These are phyloP conservation scores for Sapayoa aenigma DNA, from an alignment of 2,113 vertebrate genomes.

Conservation along the genomic window DNA sequence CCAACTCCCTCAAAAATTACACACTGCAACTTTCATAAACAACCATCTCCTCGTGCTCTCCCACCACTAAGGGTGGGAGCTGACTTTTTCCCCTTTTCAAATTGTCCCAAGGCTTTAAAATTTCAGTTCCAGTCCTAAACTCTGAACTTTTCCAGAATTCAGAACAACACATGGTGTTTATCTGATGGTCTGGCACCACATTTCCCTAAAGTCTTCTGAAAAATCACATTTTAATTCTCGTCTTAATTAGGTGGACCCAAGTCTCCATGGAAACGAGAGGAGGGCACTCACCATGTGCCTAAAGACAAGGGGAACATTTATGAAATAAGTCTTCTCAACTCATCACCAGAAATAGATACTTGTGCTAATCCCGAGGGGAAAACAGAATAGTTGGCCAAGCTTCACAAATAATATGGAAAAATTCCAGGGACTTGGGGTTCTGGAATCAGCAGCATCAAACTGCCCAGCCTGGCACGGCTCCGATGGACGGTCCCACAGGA, in stretches of 20 bases:
- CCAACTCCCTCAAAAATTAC: background rate
- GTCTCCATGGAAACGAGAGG: background rate
- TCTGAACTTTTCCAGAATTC: background rate
- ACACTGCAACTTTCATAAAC: background rate
- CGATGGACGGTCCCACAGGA: background rate
- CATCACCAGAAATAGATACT: conserved; percentile 20
- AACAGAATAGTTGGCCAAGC: conserved; percentile 21
- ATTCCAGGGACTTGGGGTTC: conserved; percentile 38
- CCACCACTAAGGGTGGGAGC: background rate
- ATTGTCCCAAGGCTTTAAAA: background rate
- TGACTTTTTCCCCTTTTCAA: background rate
- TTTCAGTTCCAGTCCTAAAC: background rate
- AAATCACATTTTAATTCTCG: background rate
- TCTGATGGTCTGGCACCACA: background rate
- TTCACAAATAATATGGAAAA: conserved; percentile 47
- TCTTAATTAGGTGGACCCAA: background rate
- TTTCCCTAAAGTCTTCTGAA: background rate
- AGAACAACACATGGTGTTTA: background rate
- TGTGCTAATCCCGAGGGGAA: conserved; percentile 19
- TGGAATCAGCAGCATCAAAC: background rate
- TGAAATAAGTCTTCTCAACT: background rate
- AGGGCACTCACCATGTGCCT: background rate
- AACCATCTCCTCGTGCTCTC: background rate
- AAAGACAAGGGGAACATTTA: background rate
- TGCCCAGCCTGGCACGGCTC: background rate